These are phyloP conservation scores for Gracilinanus agilis DNA, from an alignment of 2,113 vertebrate genomes.

Conservation along the genomic window DNA sequence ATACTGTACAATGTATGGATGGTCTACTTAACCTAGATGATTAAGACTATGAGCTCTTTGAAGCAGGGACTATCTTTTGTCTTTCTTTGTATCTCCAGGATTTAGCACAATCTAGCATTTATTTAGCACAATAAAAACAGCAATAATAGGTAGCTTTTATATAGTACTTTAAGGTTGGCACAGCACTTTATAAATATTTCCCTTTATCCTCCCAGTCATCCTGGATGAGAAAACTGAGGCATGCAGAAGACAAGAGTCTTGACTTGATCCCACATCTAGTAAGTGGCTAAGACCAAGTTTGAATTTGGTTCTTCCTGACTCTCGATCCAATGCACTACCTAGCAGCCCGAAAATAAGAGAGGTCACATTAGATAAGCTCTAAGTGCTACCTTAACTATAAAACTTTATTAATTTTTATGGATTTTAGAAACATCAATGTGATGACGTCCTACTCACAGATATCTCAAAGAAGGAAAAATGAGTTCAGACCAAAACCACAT, in stretches of 20 bases:
- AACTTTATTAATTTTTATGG: neutral
- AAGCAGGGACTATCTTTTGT: neutral
- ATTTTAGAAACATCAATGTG: neutral
- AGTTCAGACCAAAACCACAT: neutral
- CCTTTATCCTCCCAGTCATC: neutral
- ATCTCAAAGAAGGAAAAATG: neutral
- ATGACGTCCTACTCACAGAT: neutral
- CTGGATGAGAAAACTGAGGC: neutral
- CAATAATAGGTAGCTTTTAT: neutral
- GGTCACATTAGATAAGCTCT: neutral
- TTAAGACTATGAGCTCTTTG: neutral
- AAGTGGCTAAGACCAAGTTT: neutral
- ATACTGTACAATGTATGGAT: neutral
- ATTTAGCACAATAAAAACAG: neutral
- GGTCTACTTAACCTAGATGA: neutral
- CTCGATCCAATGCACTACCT: neutral
- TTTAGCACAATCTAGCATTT: too few species aligned
- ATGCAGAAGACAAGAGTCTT: neutral
- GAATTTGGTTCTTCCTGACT: neutral
- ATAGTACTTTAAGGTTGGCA: neutral
- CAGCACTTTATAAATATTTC: neutral
- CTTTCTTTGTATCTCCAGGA: neutral
- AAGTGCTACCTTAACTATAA: neutral
- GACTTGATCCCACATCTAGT: neutral
- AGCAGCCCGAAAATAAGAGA: neutral